Evolutionary conservation across 2,888 invertebrate genomes (phyloP), one percentile per base, ranked within the genome.

Genomic region (Lepetodrilus schrolli): DNA sequence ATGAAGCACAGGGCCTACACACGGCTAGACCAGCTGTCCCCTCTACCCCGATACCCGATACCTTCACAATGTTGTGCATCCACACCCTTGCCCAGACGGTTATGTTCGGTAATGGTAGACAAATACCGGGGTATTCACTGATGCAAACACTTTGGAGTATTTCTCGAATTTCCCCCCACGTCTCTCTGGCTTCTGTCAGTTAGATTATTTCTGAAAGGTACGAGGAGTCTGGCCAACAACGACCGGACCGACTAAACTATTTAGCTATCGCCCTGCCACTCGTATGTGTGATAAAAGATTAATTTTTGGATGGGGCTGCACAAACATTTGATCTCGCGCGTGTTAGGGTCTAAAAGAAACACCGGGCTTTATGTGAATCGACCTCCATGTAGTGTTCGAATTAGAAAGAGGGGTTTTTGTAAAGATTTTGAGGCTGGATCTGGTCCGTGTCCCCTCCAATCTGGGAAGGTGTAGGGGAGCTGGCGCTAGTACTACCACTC

Each of bases 221-320:
- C 23, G 34, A 21, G 58, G 7, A 17, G 30, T 30, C 58, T 58
- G 58, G 43, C 13, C 34, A 58, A 26, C n/a, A 26, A 26, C 30
- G 58, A 17, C 58, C 58, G 30, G 58, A 17, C 30, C 58, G 34
- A 30, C 58, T 30, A 58, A 58, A 58, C 30, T 26, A 58, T 58
- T 58, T 58, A 58, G 30, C 58, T 58, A 58, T 58, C 58, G 26
- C 4, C n/a, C 58, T 58, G 58, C 58, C 58, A 30, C 58, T 58
- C 58, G 34, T n/a, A 23, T 58, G 58, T 23, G 58, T 30, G 58
- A 58, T 58, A 58, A 58, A 58, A 58, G 58, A 58, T 58, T 58
- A 58, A 58, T 58, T 58, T 58, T 34, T 30, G 17, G 58, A 58
- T 58, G 58, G 30, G n/a, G 58, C 30, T 58, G 30, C 34, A 58